phyloP scores from a whole-genome alignment of 2,797 vertebrate species.

The Spinus olivaceus region DNA sequence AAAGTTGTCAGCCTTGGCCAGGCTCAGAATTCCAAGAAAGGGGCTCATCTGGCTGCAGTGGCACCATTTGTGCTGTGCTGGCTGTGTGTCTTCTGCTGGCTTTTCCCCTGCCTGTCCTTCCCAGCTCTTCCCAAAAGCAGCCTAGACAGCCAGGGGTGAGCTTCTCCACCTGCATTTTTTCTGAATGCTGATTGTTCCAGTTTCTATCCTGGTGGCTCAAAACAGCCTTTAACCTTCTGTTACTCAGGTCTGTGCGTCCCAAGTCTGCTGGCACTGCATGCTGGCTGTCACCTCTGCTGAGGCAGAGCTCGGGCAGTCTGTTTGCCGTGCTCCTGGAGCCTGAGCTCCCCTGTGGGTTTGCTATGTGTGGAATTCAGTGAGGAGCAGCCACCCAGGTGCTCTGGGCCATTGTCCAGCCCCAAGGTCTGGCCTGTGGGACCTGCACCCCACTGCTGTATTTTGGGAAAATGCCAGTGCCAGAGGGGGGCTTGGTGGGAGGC shows the following conservation, averaged over 20 bases:
- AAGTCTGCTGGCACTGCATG: not conserved
- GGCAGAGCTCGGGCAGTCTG: not conserved
- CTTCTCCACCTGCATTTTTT: not conserved
- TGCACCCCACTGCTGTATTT: not conserved
- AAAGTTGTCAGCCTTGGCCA: not conserved
- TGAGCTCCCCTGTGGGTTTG: not conserved
- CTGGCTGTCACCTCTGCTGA: not conserved
- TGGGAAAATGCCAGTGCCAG: not conserved
- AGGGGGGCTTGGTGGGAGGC: not conserved
- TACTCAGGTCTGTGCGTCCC: not conserved
- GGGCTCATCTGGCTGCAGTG: too few relatives aligned
- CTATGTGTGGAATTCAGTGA: conserved; percentile 69
- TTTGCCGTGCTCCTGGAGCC: not conserved
- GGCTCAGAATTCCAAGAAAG: not conserved
- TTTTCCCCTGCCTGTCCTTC: not conserved
- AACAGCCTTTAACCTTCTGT: not conserved
- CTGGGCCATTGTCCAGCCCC: not conserved
- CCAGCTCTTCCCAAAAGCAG: not conserved
- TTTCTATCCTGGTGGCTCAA: not conserved
- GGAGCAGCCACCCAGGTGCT: conserved; percentile 54
- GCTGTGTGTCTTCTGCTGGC: not conserved
- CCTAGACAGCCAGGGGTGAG: not conserved
- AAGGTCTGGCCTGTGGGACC: not conserved
- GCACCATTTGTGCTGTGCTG: fast-evolving
- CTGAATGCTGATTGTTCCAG: not conserved